Evolutionary conservation across 1,140 invertebrate species (phyloP).

Genomic region (Callitettix versicolor): DNA sequence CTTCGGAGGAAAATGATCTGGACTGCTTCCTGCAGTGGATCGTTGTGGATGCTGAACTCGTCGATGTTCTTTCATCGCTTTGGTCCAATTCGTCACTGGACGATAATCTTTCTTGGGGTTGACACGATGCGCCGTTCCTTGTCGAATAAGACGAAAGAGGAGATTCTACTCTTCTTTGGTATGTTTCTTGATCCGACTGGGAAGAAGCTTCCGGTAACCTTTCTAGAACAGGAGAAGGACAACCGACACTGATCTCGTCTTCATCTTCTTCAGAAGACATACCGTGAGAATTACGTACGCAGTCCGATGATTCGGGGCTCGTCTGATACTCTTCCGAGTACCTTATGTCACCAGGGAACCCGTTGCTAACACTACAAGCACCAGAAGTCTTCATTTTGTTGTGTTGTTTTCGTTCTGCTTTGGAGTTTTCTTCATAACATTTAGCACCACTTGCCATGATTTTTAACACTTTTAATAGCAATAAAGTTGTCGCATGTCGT

Average conservation of each 20-base stretch:
- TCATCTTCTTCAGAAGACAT: conserved; percentile 27
- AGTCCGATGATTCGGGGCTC: conserved; percentile 1
- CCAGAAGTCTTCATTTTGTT: conserved; percentile 12
- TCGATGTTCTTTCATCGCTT: conserved; percentile 30
- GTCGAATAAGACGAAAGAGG: conserved; percentile 27
- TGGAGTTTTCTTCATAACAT: conserved; percentile 2
- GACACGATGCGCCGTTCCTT: too few relatives aligned
- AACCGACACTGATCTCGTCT: conserved; percentile 61
- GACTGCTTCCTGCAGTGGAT: conserved; percentile 28
- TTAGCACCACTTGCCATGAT: conserved; percentile 12
- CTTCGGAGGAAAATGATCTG: conserved; percentile 20
- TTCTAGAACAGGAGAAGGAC: conserved; percentile 49
- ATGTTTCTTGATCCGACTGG: conserved; percentile 14
- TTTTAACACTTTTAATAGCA: background rate
- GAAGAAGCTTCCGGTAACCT: background rate
- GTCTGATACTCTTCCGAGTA: conserved; percentile 5
- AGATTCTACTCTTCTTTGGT: conserved; percentile 1
- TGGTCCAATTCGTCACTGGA: conserved; percentile 32
- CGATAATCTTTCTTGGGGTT: conserved; percentile 9
- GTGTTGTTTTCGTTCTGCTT: conserved; percentile 2
- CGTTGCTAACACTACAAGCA: background rate
- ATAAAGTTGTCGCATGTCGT: background rate
- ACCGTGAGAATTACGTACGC: background rate
- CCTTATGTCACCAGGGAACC: background rate
- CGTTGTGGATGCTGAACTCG: conserved; percentile 25